Percentiles rank a stretch among this genome's conserved stretches.
Evolutionary conservation across 2,797 vertebrate species (phyloP).

Genomic region (Pipistrellus pipistrellus): DNA sequence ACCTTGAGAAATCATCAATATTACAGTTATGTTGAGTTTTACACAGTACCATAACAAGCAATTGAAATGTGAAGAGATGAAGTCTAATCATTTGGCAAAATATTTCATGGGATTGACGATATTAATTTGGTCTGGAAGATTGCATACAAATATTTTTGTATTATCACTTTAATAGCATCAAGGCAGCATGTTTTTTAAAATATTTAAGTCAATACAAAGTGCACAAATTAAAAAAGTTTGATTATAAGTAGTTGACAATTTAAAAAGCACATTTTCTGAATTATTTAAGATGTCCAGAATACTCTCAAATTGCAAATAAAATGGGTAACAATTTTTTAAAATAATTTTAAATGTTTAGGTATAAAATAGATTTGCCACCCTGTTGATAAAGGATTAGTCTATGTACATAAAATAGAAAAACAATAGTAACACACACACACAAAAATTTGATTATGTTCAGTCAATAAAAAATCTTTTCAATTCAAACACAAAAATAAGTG

Average conservation of each 20-base stretch:
- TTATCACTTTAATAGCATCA: background rate
- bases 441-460: background rate
- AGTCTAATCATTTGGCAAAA: constrained; percentile 51
- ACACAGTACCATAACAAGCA: background rate
- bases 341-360: constrained; percentile 49
- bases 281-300: constrained; percentile 49
- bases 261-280: constrained; percentile 16
- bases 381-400: constrained; percentile 25
- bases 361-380: constrained; percentile 1
- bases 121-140: background rate
- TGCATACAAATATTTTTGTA: constrained; percentile 27
- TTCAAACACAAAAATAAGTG: constrained; percentile 27
- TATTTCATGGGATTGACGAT: constrained; percentile 20
- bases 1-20: background rate
- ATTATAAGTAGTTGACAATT: constrained; percentile 11
- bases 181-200: constrained; percentile 48
- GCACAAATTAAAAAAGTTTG: background rate
- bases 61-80: constrained; percentile 44
- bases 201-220: background rate
- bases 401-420: constrained; percentile 20
- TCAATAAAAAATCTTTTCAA: constrained; percentile 2
- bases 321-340: background rate
- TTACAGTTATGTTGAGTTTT: constrained; percentile 45
- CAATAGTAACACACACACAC: background rate
- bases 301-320: constrained; percentile 33